These are phyloP conservation scores for Pipistrellus nathusii DNA, from an alignment of 2,797 vertebrate genomes.

Conservation along the genomic window DNA sequence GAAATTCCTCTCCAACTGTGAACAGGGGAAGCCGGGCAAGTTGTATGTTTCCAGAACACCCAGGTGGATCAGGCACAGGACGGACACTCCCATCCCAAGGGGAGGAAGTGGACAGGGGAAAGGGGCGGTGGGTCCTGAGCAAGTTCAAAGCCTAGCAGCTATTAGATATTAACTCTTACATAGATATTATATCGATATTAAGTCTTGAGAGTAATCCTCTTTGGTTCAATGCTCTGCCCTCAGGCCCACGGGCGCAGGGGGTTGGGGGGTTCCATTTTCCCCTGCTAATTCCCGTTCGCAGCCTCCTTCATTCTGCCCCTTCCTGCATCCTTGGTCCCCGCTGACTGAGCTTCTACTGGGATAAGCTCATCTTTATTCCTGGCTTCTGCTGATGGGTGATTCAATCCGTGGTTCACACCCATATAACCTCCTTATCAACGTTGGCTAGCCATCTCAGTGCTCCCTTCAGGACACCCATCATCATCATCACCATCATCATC, in stretches of 20 bases:
- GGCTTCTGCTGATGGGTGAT: background rate
- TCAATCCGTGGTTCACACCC: background rate
- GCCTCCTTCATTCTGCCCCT: background rate
- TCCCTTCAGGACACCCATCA: background rate
- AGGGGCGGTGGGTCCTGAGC: background rate
- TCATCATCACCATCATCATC: background rate
- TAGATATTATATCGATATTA: background rate
- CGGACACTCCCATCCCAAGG: background rate
- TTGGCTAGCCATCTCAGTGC: too few relatives aligned
- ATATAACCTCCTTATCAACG: background rate
- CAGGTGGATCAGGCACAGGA: background rate
- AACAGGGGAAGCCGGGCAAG: background rate
- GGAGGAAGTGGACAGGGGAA: background rate
- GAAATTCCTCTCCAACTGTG: background rate
- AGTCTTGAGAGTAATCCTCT: background rate
- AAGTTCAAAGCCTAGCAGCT: background rate
- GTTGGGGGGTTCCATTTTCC: background rate
- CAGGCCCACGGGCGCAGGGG: background rate
- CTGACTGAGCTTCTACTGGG: background rate
- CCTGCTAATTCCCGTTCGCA: fast-evolving
- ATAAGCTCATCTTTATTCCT: background rate
- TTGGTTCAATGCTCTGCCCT: background rate
- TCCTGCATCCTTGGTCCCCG: background rate
- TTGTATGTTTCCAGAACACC: background rate
- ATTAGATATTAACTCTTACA: background rate